Percentiles rank a stretch among this genome's conserved stretches.
Evolutionary conservation across 2,113 vertebrate genomes (phyloP).

Genomic region (Grallaria varia): DNA sequence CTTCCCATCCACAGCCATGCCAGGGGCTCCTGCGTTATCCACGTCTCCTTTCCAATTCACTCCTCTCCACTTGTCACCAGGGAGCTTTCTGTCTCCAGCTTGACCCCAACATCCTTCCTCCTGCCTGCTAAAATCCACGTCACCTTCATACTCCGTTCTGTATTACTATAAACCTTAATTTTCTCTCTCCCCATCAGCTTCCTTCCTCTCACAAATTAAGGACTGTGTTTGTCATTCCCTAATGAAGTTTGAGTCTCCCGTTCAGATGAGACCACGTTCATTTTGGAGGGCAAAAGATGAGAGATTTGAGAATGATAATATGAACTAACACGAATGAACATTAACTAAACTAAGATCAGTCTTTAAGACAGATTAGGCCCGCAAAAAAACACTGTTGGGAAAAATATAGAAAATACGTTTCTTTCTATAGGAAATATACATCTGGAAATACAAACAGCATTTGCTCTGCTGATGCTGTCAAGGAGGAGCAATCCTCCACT

Average conservation of each 20-base stretch:
- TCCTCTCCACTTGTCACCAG: not conserved
- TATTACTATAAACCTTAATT: not conserved
- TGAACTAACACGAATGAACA: not conserved
- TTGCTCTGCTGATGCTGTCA: not conserved
- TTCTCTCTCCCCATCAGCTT: not conserved
- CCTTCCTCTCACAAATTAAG: not conserved
- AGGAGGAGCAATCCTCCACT: not conserved
- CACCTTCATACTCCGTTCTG: not conserved
- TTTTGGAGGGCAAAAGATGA: not conserved
- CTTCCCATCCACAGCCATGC: not conserved
- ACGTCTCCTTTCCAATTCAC: not conserved
- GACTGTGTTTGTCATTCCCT: not conserved
- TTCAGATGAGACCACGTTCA: not conserved
- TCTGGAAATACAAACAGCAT: not conserved
- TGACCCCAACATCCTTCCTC: not conserved
- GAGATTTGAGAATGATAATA: not conserved
- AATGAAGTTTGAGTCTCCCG: not conserved
- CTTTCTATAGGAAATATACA: not conserved
- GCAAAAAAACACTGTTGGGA: not conserved
- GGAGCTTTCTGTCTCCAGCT: not conserved
- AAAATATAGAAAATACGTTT: not conserved
- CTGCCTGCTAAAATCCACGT: not conserved
- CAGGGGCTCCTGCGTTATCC: not conserved
- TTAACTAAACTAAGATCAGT: not conserved
- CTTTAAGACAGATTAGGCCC: not conserved